Conservation (phyloP, 2,113 vertebrate species). For the Paradoxurus hermaphroditus region DNA sequence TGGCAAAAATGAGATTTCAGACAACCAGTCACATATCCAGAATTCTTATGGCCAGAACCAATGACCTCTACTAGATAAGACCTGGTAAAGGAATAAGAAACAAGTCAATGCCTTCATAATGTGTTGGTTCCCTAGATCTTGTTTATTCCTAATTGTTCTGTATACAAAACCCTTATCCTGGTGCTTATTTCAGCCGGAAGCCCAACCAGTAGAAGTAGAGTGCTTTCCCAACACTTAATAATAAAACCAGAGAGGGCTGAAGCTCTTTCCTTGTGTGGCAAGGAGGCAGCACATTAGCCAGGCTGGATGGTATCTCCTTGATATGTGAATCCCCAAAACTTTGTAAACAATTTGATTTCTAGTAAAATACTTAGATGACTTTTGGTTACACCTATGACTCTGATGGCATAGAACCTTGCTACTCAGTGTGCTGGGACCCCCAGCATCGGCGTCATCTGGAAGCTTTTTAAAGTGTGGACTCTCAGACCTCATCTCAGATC, state of each 20-base stretch:
- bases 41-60: background rate
- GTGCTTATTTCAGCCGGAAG: background rate
- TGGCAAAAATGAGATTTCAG: background rate
- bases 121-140: background rate
- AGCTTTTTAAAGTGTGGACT: background rate
- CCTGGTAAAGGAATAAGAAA: background rate
- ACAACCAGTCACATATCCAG: background rate
- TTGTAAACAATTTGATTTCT: background rate
- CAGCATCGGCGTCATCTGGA: background rate
- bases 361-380: background rate
- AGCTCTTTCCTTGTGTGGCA: background rate
- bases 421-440: background rate
- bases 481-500: background rate
- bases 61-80: background rate
- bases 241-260: background rate
- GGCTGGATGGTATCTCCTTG: background rate
- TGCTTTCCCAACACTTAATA: background rate
- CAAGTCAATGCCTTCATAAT: background rate
- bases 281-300: accelerated
- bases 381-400: background rate
- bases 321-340: background rate
- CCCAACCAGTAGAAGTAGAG: background rate
- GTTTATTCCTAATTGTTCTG: background rate
- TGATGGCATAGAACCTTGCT: background rate
- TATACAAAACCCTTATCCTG: background rate